Conservation (phyloP, 2,888 invertebrate species). For the Plagodis dolabraria region DNA sequence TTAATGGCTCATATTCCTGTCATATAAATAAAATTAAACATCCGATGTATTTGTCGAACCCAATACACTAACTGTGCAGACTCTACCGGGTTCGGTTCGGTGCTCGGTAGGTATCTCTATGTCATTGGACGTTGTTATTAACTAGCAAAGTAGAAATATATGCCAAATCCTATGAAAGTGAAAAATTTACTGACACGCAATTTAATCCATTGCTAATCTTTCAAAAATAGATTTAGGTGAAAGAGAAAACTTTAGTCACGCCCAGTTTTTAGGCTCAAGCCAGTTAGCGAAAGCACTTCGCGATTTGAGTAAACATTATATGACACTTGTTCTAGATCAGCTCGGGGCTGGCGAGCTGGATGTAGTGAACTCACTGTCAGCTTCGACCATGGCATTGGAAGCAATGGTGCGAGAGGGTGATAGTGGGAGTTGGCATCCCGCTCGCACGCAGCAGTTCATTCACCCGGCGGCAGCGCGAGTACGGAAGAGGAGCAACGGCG, state of each 20-base stretch:
- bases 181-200: no score
- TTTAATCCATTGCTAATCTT: background rate
- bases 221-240: constrained; percentile 11
- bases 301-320: constrained; percentile 42
- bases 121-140: no score
- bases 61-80: no score
- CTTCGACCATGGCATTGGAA: constrained; percentile 79
- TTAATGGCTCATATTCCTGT: no score
- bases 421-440: constrained; percentile 54
- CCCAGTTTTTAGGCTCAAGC: constrained; percentile 26
- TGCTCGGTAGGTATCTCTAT: no score
- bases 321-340: constrained; percentile 72
- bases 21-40: no score
- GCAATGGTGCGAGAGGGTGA: constrained; percentile 35
- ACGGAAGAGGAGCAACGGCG: constrained; percentile 75
- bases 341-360: constrained; percentile 49
- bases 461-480: constrained; percentile 66
- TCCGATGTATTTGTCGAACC: no score
- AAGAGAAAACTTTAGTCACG: constrained; percentile 33
- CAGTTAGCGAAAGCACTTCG: constrained; percentile 45
- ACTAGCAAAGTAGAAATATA: no score
- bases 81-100: no score
- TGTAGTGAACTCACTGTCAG: constrained; percentile 68
- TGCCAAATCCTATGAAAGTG: no score
- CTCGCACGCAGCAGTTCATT: constrained; percentile 78